Evolutionary conservation across 2,888 invertebrate genomes (phyloP), one percentile per base, ranked within the genome.

Genomic region (Strigamia transsilvanica): DNA sequence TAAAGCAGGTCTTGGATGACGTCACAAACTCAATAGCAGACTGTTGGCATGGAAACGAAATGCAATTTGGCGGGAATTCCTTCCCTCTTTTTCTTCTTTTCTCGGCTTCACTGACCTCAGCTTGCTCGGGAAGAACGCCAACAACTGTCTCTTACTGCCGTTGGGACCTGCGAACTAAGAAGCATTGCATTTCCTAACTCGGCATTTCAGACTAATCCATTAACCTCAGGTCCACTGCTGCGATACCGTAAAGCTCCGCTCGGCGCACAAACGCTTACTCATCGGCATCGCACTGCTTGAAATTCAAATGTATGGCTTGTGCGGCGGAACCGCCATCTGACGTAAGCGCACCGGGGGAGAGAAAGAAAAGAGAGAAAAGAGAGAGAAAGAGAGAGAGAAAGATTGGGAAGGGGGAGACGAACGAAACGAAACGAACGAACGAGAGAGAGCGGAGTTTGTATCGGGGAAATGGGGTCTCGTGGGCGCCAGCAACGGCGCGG

Each of bases 251-350:
- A 56, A 56, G 56, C 56, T 56, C n/a, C 56, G 56, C 56, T 56
- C 56, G 56, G 73, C n/a, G 73, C 32, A 32, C 73, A 73, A 73
- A 73, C 73, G 73, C 73, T 73, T 73, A 73, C 73, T 73, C 73
- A 73, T 73, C 27, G 73, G 27, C 27, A 27, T 73, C 13, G 73
- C 73, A 12, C 27, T 73, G 73, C 23, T 73, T 73, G 73, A 73
- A 73, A 73, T 73, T 73, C 73, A 73, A 73, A 73, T 73, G 56
- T 56, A 56, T 18, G 56, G 56, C 56, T 27, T 5, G 73, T 73
- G 73, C 32, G 73, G 15, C 73, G 73, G 73, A 73, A 32, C 73
- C 73, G 21, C 56, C 56, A 15, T n/a, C n/a, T 73, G 73, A 73
- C 73, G 73, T 73, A 73, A 73, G 73, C 73, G 73, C 73, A 73